These are phyloP conservation scores for Hetaerina americana DNA, from an alignment of 1,140 invertebrate genomes.

Conservation along the genomic window DNA sequence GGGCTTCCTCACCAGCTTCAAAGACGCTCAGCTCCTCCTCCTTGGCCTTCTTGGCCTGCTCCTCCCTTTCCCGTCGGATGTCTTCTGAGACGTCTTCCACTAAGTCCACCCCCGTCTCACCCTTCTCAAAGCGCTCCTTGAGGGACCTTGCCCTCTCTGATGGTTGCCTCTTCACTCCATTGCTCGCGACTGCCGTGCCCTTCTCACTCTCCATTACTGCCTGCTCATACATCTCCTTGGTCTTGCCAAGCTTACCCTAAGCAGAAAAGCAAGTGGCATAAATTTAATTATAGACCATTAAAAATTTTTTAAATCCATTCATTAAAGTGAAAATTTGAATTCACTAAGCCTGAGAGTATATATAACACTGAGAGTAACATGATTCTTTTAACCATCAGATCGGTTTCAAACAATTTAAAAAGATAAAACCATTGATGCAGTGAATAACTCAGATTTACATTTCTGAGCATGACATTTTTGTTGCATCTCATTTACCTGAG, in stretches of 20 bases:
- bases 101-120: constrained; percentile 39
- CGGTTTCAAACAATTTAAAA: too few species aligned
- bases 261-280: too few species aligned
- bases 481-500: too few species aligned
- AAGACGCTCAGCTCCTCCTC: constrained; percentile 68
- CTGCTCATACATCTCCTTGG: constrained; percentile 85
- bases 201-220: constrained; percentile 61
- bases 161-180: constrained; percentile 34
- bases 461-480: too few species aligned
- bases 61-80: constrained; percentile 25
- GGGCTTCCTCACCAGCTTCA: constrained; percentile 57
- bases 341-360: background rate
- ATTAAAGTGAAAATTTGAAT: background rate
- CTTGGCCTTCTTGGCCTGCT: constrained; percentile 29
- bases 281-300: too few species aligned
- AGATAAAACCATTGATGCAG: too few species aligned
- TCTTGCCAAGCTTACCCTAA: constrained; percentile 74
- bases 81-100: constrained; percentile 17
- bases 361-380: too few species aligned
- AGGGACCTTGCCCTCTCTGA: constrained; percentile 52
- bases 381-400: too few species aligned
- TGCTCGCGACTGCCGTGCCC: constrained; percentile 44
- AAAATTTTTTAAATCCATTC: constrained; percentile 14
- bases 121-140: constrained; percentile 73
- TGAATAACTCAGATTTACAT: too few species aligned